Conservation (phyloP, 2,797 vertebrate species). For the Dromococcyx pavoninus region DNA sequence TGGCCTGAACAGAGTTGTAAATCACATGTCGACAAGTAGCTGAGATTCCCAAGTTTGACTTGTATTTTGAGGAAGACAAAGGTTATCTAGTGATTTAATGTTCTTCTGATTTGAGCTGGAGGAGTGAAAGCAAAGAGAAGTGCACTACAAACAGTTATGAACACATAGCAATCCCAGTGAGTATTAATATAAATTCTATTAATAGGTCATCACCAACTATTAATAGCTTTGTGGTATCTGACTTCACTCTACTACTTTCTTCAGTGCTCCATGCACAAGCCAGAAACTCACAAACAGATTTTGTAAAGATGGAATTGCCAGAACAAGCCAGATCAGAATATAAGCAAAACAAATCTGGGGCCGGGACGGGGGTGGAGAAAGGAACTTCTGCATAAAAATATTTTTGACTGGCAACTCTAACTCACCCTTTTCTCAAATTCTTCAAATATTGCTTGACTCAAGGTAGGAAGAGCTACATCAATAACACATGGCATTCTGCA, state of each 20-base stretch:
- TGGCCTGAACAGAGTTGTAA: not conserved
- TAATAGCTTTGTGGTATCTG: constrained; percentile 15
- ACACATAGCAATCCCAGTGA: not conserved
- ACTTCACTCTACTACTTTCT: not conserved
- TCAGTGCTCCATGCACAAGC: not conserved
- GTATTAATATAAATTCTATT: constrained; percentile 34
- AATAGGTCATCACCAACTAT: constrained; percentile 27
- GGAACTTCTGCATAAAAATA: not conserved
- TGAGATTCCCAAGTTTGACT: constrained; percentile 19
- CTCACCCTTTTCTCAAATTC: not conserved
- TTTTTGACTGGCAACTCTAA: not conserved
- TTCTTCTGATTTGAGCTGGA: not conserved
- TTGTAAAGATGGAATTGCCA: not conserved
- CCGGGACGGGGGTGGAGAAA: not conserved
- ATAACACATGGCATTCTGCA: not conserved
- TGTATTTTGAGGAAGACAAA: not conserved
- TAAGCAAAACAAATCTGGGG: not conserved
- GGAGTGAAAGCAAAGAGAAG: not conserved
- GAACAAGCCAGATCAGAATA: not conserved
- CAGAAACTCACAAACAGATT: not conserved
- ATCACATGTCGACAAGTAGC: not conserved
- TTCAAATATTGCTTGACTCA: not conserved
- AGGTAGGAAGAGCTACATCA: not conserved
- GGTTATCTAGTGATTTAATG: not conserved
- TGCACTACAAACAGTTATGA: not conserved